phyloP scores from a whole-genome alignment of 2,888 invertebrate species.

The Cephonodes hylas region DNA sequence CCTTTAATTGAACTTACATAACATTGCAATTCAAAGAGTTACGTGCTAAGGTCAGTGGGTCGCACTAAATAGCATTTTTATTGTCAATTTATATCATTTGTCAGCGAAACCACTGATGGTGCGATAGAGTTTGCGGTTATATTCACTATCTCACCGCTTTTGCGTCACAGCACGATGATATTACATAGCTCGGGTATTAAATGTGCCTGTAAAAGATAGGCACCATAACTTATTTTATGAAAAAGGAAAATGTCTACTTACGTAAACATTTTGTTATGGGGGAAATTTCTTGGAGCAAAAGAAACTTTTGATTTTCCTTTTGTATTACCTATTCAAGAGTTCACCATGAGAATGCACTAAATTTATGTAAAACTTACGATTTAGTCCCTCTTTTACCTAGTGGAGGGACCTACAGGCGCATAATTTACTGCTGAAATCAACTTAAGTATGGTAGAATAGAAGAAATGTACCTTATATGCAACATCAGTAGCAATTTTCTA shows the following conservation, averaged over 20 bases:
- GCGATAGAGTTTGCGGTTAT: conserved; percentile 5
- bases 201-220: background rate
- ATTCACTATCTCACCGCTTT: conserved; percentile 11
- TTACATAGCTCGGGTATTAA: background rate
- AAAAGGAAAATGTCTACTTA: background rate
- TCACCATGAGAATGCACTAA: too few species aligned
- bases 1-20: background rate
- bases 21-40: background rate
- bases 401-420: too few species aligned
- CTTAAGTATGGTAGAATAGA: too few species aligned
- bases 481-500: too few species aligned
- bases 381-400: too few species aligned
- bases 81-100: conserved; percentile 1
- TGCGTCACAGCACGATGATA: conserved; percentile 11
- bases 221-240: background rate
- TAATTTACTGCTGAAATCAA: too few species aligned
- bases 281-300: background rate
- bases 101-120: background rate
- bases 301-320: background rate
- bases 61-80: background rate
- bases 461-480: too few species aligned
- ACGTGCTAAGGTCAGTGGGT: background rate
- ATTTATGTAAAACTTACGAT: too few species aligned
- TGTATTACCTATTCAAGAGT: too few species aligned
- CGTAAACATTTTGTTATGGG: background rate